Evolutionary conservation across 2,888 invertebrate species (phyloP), one percentile per base, ranked within the genome.

Genomic region (Drosophila picticornis): DNA sequence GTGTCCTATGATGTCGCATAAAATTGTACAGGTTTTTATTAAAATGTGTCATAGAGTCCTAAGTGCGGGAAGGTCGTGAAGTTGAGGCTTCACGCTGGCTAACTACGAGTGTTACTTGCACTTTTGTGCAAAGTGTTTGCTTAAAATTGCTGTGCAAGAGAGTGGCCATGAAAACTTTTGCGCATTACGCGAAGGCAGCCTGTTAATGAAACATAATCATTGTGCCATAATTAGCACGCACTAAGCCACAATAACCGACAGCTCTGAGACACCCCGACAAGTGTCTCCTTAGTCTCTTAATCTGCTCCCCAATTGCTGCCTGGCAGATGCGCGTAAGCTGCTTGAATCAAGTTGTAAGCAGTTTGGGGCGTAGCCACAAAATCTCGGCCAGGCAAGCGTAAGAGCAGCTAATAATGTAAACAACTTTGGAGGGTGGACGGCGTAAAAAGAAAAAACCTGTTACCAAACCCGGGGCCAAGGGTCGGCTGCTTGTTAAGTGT

Each of bases 351-450:
- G 66, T 67, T 64, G 64, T 75, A 66, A 79, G 83, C 80, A 65
- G 67, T 75, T 65, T 66, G 40, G 34, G 72, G 61, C 55, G 77
- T 64, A 55, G 48, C 46, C 51, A 34, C 67, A 43, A 69, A 84
- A 87, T 89, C 88, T 82, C 77, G 55, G 62, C 59, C 67, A 62
- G 70, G 77, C 83, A 75, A 82, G 77, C 83, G 72, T 80, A 68
- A 83, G 77, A 74, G 70, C 57, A 80, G 88, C 88, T 85, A 89
- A 85, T 85, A 85, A 85, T 85, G 88, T 84, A 85, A 85, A 85
- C 90, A 85, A 84, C 80, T 69, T 73, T 48, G 34, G 46, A 36
- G 56, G 32, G 32, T 60, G 40, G 53, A 48, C 43, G 32, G 70
- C 43, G 36, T 48, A 48, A 10, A n/a, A 38, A n/a, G 48, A 11